These are phyloP conservation scores for Daphoenositta chrysoptera DNA, from an alignment of 2,113 vertebrate species.

Conservation along the genomic window DNA sequence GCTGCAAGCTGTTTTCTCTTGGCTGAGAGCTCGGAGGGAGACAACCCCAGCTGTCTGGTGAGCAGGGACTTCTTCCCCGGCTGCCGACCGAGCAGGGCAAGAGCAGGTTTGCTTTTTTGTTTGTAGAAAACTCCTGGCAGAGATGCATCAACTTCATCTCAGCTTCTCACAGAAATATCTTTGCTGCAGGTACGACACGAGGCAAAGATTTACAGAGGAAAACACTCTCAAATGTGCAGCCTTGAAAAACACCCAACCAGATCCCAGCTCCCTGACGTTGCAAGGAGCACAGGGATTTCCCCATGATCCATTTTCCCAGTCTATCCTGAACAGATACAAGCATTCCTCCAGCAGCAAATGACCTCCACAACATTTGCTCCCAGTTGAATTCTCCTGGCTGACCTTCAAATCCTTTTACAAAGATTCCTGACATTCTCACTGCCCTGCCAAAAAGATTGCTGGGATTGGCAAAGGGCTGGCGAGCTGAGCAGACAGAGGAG, in stretches of 20 bases:
- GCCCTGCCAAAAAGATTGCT: not conserved
- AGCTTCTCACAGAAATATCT: not conserved
- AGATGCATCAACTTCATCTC: not conserved
- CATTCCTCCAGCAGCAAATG: not conserved
- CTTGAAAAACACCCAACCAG: not conserved
- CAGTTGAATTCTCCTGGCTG: not conserved
- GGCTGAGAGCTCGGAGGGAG: not conserved
- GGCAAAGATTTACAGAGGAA: not conserved
- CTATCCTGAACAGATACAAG: not conserved
- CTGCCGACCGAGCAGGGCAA: fast-evolving
- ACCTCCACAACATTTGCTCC: not conserved
- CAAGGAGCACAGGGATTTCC: not conserved
- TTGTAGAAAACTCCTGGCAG: not conserved
- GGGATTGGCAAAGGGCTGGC: not conserved
- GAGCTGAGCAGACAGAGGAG: not conserved
- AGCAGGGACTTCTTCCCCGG: not conserved
- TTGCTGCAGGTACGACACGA: not conserved
- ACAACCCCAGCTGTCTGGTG: not conserved
- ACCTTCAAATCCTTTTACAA: constrained; percentile 10
- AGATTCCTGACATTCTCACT: not conserved
- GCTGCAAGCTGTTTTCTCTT: constrained; percentile 54
- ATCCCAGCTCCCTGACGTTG: not conserved
- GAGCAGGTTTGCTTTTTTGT: not conserved
- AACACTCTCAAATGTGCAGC: not conserved
- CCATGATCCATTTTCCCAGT: not conserved